Percentiles rank a stretch among this genome's conserved stretches.
phyloP scores from a whole-genome alignment of 2,797 vertebrate species.

The Heterohyrax brucei region DNA sequence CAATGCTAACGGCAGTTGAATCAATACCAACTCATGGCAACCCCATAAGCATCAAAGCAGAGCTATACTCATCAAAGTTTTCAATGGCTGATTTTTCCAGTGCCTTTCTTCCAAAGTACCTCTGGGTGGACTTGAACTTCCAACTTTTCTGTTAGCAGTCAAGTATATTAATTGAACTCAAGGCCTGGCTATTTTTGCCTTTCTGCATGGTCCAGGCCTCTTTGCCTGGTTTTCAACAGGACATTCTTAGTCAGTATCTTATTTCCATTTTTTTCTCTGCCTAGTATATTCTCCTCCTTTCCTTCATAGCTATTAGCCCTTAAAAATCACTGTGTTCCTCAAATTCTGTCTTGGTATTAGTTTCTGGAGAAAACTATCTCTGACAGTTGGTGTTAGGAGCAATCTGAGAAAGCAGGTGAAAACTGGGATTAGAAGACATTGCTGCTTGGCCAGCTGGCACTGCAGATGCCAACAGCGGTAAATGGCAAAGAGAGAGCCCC shows the following conservation, averaged over 20 bases:
- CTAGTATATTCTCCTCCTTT: neutral
- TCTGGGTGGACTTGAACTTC: too few relatives aligned
- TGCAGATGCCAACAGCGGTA: neutral
- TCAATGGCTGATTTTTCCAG: too few relatives aligned
- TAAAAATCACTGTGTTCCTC: neutral
- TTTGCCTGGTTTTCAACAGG: neutral
- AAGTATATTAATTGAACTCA: too few relatives aligned
- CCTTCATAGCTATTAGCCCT: neutral
- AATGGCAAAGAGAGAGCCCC: neutral
- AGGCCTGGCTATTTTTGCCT: neutral
- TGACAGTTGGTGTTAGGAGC: neutral
- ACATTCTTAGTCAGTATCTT: neutral
- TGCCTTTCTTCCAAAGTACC: too few relatives aligned
- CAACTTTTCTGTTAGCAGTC: too few relatives aligned
- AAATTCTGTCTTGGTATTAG: neutral
- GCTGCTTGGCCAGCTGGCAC: neutral
- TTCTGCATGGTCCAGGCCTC: neutral
- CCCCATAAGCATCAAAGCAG: too few relatives aligned
- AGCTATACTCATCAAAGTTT: too few relatives aligned
- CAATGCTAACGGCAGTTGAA: too few relatives aligned
- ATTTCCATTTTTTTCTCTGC: neutral
- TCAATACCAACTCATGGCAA: too few relatives aligned
- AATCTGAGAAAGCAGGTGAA: conserved; percentile 23
- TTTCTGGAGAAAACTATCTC: conserved; percentile 51
- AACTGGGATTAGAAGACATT: conserved; percentile 38